These are phyloP conservation scores for Drymonia ruficornis DNA, from an alignment of 2,888 invertebrate species.

Conservation along the genomic window DNA sequence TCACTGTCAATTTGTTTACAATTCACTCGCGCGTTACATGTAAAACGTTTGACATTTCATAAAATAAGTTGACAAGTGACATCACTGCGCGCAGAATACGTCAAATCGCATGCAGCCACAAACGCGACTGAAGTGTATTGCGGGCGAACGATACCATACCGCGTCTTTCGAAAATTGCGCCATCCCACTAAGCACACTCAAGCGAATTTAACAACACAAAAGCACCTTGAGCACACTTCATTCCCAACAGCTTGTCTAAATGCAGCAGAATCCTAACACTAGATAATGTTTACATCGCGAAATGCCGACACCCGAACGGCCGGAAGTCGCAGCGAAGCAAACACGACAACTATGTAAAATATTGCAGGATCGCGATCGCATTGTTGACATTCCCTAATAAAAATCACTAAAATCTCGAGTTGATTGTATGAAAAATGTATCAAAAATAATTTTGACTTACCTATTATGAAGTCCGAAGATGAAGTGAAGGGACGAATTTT, in stretches of 20 bases:
- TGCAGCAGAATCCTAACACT: constrained; percentile 74
- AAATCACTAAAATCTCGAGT: constrained; percentile 85
- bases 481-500: constrained; percentile 87
- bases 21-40: constrained; percentile 79
- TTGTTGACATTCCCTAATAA: constrained; percentile 89
- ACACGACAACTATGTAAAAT: constrained; percentile 92
- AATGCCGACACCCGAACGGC: constrained; percentile 83
- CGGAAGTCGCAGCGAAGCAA: constrained; percentile 86
- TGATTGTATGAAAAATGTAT: constrained; percentile 86
- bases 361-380: constrained; percentile 91
- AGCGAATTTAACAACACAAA: constrained; percentile 83
- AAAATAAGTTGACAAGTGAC: constrained; percentile 83
- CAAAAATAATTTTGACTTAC: constrained; percentile 88
- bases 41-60: constrained; percentile 83
- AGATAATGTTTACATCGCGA: constrained; percentile 85
- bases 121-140: constrained; percentile 86
- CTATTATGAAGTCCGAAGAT: constrained; percentile 87
- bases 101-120: constrained; percentile 84
- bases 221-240: constrained; percentile 83
- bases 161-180: constrained; percentile 86
- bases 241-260: constrained; percentile 77
- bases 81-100: constrained; percentile 83
- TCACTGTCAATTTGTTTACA: constrained; percentile 80
- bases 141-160: constrained; percentile 84
- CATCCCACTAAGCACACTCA: constrained; percentile 83